A percentile compares a stretch with the other conserved stretches of the same genome.
Conservation (phyloP, 2,113 vertebrate species). For the Salvator merianae region DNA sequence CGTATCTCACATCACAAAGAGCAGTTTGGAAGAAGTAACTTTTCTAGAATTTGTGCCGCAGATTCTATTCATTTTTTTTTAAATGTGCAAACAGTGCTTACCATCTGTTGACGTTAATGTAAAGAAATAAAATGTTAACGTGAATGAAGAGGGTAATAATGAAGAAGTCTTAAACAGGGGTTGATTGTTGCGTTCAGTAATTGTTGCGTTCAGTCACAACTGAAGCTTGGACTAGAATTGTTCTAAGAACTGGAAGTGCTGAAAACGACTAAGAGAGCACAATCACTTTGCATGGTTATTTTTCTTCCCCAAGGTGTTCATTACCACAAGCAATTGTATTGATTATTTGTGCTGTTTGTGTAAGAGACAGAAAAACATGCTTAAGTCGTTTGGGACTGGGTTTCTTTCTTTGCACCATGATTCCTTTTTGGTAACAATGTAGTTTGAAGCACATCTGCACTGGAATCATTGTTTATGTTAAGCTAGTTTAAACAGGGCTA, state of each 20-base stretch:
- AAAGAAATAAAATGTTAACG: not conserved
- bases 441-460: conserved; percentile 5
- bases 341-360: not conserved
- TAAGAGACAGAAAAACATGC: not conserved
- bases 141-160: fast-evolving
- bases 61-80: not conserved
- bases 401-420: not conserved
- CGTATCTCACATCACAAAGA: not conserved
- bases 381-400: not conserved
- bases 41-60: too few species aligned
- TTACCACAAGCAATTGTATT: not conserved
- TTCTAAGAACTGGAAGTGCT: not conserved
- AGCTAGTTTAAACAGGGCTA: not conserved
- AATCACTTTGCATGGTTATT: not conserved
- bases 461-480: not conserved
- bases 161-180: not conserved
- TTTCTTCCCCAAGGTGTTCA: not conserved
- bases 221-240: not conserved
- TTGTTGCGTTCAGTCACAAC: not conserved
- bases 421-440: conserved; percentile 19
- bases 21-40: not conserved
- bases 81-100: not conserved
- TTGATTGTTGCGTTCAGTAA: not conserved
- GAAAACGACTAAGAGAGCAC: not conserved
- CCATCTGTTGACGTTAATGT: not conserved